Percentiles rank a stretch among this genome's conserved stretches.
Evolutionary conservation across 2,113 vertebrate genomes (phyloP).

Genomic region (Chiloscyllium plagiosum): DNA sequence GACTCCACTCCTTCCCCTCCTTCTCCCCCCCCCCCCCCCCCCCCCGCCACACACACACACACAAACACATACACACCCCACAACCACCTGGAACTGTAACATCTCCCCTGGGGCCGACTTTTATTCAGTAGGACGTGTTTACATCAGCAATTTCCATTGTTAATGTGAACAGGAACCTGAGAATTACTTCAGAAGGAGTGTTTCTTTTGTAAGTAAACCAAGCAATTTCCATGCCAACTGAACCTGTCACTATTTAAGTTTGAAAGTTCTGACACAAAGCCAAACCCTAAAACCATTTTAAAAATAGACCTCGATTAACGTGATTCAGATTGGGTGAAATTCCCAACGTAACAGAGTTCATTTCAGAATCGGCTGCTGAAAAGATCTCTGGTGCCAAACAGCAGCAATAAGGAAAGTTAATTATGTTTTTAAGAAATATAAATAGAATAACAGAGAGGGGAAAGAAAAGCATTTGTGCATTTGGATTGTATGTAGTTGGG

Average conservation of each 20-base stretch:
- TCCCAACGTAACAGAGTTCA: background rate
- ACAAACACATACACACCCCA: too few species aligned
- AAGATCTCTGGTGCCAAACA: background rate
- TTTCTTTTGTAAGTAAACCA: too few species aligned
- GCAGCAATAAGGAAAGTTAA: background rate
- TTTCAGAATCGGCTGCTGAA: background rate
- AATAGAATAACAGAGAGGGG: background rate
- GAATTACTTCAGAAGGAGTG: too few species aligned
- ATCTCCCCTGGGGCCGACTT: background rate
- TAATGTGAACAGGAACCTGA: background rate
- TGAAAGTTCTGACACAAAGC: background rate
- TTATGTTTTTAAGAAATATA: background rate
- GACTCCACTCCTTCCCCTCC: background rate
- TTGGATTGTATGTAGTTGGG: background rate
- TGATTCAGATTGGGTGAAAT: background rate
- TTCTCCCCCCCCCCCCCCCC: too few species aligned
- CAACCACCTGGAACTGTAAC: background rate
- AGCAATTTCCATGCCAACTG: background rate
- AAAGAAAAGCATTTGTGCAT: background rate
- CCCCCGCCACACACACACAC: too few species aligned
- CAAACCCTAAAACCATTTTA: background rate
- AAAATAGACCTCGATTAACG: background rate
- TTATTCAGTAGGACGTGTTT: background rate
- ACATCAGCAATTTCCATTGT: background rate
- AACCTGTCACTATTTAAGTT: background rate